phyloP scores from a whole-genome alignment of 2,113 vertebrate genomes.

The Boulengeromyrus knoepffleri region DNA sequence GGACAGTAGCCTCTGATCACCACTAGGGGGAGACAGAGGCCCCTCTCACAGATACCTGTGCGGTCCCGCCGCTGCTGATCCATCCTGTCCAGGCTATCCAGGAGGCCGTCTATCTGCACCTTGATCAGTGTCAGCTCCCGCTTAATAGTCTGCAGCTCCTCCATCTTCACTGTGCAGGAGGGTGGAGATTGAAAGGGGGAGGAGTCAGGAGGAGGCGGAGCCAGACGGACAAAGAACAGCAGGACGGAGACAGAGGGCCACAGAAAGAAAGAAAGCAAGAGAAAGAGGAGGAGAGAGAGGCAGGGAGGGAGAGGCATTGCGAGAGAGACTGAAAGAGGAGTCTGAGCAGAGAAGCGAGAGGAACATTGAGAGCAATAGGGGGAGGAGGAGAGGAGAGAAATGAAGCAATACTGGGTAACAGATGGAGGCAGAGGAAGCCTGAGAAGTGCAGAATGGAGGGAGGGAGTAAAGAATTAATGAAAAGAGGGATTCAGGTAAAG shows the following conservation, averaged over 20 bases:
- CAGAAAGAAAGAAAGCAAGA: not conserved
- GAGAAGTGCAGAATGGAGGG: not conserved
- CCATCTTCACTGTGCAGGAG: slow-evolving; percentile 57
- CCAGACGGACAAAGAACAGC: not conserved
- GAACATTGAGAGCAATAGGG: not conserved
- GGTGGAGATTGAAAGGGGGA: not conserved
- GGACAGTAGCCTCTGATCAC: not conserved
- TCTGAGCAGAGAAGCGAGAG: not conserved
- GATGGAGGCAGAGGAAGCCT: not conserved
- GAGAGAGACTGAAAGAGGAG: not conserved
- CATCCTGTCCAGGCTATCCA: slow-evolving; percentile 77
- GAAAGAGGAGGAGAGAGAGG: not conserved
- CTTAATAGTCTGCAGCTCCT: slow-evolving; percentile 76
- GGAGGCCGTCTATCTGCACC: slow-evolving; percentile 75
- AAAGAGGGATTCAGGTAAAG: not conserved
- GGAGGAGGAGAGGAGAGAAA: not conserved
- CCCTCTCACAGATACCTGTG: slow-evolving; percentile 46
- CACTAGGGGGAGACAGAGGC: not conserved
- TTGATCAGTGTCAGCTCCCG: slow-evolving; percentile 81
- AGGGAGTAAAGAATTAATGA: not conserved
- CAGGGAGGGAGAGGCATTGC: not conserved
- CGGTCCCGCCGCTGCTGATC: slow-evolving; percentile 59
- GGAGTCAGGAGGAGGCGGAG: not conserved
- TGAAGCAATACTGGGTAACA: not conserved
- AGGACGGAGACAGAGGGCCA: not conserved